These are phyloP conservation scores for Euleptes europaea DNA, from an alignment of 2,113 vertebrate species.

Conservation along the genomic window DNA sequence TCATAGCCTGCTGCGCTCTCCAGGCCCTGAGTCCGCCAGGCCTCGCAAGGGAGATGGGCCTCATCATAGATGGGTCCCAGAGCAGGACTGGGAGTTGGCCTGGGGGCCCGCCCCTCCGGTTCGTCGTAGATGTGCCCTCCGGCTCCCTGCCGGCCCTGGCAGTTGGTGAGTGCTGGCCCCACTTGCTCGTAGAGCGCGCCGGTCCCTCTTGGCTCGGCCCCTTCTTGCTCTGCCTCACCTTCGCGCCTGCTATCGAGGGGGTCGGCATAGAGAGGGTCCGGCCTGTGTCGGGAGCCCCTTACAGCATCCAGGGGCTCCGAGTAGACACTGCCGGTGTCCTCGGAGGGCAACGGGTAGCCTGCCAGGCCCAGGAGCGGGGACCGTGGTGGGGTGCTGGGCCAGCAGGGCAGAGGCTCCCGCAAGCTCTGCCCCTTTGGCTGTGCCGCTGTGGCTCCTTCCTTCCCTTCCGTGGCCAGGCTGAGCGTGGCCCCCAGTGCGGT, in stretches of 20 bases:
- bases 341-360: neutral
- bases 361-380: constrained; percentile 69
- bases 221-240: constrained; percentile 44
- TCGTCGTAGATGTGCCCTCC: constrained; percentile 94
- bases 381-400: constrained; percentile 51
- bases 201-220: constrained; percentile 8
- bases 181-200: constrained; percentile 73
- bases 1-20: constrained; percentile 68
- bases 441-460: neutral
- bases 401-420: constrained; percentile 74
- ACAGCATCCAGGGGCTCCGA: constrained; percentile 90
- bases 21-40: constrained; percentile 78
- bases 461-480: constrained; percentile 37
- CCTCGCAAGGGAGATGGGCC: constrained; percentile 71
- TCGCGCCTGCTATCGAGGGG: constrained; percentile 80
- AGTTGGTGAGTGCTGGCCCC: constrained; percentile 66
- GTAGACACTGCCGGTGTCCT: constrained; percentile 78
- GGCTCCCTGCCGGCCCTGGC: neutral
- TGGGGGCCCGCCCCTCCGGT: constrained; percentile 81
- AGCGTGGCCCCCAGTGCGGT: constrained; percentile 59
- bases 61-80: constrained; percentile 79
- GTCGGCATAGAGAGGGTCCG: constrained; percentile 87
- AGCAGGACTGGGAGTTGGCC: neutral
- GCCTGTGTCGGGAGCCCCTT: constrained; percentile 56
- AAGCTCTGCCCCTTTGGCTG: constrained; percentile 76